Evolutionary conservation across 2,888 invertebrate species (phyloP), one percentile per base, ranked within the genome.

Genomic region (Drosophila lutescens): DNA sequence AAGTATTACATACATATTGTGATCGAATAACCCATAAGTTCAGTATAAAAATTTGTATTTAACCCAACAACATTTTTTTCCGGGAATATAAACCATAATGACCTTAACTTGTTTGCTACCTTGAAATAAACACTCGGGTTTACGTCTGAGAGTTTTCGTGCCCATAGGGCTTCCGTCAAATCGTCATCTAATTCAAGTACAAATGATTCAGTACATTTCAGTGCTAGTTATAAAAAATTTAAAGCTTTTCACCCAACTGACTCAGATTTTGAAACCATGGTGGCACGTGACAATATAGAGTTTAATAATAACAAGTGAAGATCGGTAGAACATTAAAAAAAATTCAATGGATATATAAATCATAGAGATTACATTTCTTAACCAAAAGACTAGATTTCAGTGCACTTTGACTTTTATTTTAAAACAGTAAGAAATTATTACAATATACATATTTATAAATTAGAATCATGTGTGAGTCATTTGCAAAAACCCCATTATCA

Each of bases 191-290:
- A 66, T 44, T 20, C 46, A 40, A 46, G 38, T 40, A 43, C 9
- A 65, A n/a, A 66, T 66, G 54, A 65, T 54, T 66, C 65, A 65
- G 34, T 5, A 12, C 34, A 34, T 51, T 12, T 9, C 8, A 17
- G 15, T 26, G 44, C 46, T 23, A 26, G 44, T 32, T 12, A 30
- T 10, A 54, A 53, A 77, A 82, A 79, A 82, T 74, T 74, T 32
- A 62, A 79, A 60, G 65, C 82, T 82, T 77, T 74, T 49, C 32
- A 38, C 23, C 46, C 58, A 70, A 81, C 46, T 82, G 82, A 79
- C 70, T 79, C 79, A 79, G 59, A 50, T 9, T 23, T 36, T 10
- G 13, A 26, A 54, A 40, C 26, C 54, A 54, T 65, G 34, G 32
- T 26, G 17, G 66, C 46, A 66, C 65, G 66, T 69, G 70, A 54